Evolutionary conservation across 2,888 invertebrate species (phyloP), one percentile per base, ranked within the genome.

Genomic region (Aproaerema taeniolella): DNA sequence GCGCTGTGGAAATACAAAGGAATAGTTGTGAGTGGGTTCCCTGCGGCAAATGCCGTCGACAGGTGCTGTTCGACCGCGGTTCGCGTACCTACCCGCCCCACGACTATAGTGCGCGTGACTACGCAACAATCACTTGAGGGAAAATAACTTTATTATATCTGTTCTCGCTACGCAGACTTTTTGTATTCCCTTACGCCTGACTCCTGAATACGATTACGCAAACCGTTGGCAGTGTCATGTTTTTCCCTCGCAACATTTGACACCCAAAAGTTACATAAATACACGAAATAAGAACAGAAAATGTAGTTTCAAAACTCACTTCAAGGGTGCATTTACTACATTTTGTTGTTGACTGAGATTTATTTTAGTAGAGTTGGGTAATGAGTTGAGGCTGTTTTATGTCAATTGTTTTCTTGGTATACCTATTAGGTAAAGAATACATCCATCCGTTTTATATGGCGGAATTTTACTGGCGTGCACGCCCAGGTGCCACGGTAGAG

Each of bases 21-120:
- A 70, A 72, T 68, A 67, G 71, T 73, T 76, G 63, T 58, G 58
- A 62, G 61, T 50, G 58, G 45, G 61, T 55, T 70, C 71, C 70
- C 72, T 43, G 69, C 50, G 71, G 70, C 63, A 58, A 71, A 63
- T 71, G 70, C 61, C 55, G 60, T 51, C 61, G 75, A 64, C 78
- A 77, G 78, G 73, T 76, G 73, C 60, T n/a, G n/a, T 20, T 8
- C 20, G 4, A 20, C 5, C 8, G 20, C 8, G 53, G 41, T 4
- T 32, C 4, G 30, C 14, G 30, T 30, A 13, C 12, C 5, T 4
- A 5, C 25, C 34, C n/a, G 55, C 58, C 58, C 61, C 55, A 47
- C 52, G 63, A 56, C 55, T 53, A 58, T 56, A 15, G 58, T 59
- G 69, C 67, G 66, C 75, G 70, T 74, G 74, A 74, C 75, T 69